Evolutionary conservation across 2,797 vertebrate species (phyloP).

Genomic region (Enteromius paludinosus): DNA sequence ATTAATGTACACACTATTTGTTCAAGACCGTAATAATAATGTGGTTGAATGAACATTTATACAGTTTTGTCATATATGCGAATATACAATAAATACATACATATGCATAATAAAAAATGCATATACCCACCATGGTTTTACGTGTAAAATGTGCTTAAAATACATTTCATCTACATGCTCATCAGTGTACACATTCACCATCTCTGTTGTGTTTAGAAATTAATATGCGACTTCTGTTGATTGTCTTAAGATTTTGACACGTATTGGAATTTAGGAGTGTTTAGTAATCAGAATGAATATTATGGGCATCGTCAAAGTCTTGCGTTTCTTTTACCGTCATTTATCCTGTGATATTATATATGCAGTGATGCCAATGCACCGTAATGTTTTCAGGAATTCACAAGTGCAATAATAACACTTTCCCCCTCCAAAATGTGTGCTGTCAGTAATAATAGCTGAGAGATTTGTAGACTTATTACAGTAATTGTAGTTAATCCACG

Average conservation of each 20-base stretch:
- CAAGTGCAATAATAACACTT: constrained; percentile 45
- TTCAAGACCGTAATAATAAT: neutral
- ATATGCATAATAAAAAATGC: neutral
- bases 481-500: constrained; percentile 16
- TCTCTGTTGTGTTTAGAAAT: neutral
- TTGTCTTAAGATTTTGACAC: too few relatives aligned
- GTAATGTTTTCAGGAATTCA: constrained; percentile 37
- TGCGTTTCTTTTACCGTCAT: neutral
- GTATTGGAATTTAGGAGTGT: neutral
- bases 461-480: constrained; percentile 36
- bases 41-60: neutral
- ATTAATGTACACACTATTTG: neutral
- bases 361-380: constrained; percentile 18
- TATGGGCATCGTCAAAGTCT: neutral
- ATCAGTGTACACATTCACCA: neutral
- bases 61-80: neutral
- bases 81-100: neutral
- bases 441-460: constrained; percentile 18
- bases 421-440: constrained; percentile 24
- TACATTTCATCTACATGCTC: neutral
- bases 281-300: neutral
- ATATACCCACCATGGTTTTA: neutral
- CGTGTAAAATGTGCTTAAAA: neutral
- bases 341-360: constrained; percentile 21
- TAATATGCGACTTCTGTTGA: constrained; percentile 12